Conservation (phyloP, 2,113 vertebrate species). For the Leptobrachium leishanense region DNA sequence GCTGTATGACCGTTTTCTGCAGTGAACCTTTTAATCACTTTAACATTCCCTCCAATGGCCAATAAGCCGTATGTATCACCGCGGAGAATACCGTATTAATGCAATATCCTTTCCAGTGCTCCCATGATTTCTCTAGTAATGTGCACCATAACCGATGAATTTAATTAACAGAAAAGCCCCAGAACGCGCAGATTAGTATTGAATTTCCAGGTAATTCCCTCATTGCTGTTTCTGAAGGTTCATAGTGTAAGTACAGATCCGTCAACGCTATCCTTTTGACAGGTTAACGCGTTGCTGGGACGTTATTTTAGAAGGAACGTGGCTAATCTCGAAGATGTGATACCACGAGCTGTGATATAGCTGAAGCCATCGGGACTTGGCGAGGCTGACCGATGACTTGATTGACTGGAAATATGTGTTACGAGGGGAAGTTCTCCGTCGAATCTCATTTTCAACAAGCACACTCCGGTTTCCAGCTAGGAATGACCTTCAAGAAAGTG, state of each 20-base stretch:
- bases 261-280: conserved; percentile 3
- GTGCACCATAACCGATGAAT: conserved; percentile 5
- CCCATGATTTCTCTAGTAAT: not conserved
- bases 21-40: not conserved
- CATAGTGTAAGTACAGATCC: conserved; percentile 3
- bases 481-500: conserved; percentile 32
- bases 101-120: conserved; percentile 6
- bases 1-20: not conserved
- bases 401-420: conserved; percentile 12
- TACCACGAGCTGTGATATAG: not conserved
- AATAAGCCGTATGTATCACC: not conserved
- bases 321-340: conserved; percentile 3
- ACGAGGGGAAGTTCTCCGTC: not conserved
- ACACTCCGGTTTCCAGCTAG: conserved; percentile 14
- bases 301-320: not conserved
- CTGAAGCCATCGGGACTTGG: conserved; percentile 5
- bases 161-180: conserved; percentile 15
- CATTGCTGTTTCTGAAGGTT: conserved; percentile 6
- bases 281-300: not conserved
- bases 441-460: not conserved
- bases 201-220: conserved; percentile 23
- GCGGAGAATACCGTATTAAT: conserved; percentile 14
- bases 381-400: not conserved
- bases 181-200: conserved; percentile 15
- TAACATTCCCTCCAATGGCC: conserved; percentile 8